Evolutionary conservation across 2,113 vertebrate genomes (phyloP).

Genomic region (Zosterops borbonicus): DNA sequence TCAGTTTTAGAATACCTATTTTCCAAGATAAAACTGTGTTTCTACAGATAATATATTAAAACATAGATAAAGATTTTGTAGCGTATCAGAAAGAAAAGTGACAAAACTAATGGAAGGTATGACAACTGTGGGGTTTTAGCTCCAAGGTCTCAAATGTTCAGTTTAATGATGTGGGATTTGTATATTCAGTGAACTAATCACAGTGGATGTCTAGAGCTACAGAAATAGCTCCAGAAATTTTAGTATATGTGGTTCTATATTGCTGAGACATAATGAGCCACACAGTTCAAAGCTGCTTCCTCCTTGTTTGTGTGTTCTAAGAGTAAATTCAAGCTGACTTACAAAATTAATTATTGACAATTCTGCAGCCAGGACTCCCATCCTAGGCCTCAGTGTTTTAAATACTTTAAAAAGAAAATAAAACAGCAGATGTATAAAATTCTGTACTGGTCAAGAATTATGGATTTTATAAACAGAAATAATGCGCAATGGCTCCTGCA

Average conservation of each 20-base stretch:
- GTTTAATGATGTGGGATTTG: background rate
- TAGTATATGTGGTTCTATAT: background rate
- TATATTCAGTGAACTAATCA: background rate
- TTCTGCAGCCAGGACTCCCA: background rate
- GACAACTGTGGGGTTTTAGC: rapidly evolving
- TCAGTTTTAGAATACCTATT: background rate
- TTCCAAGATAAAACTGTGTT: background rate
- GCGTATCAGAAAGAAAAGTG: background rate
- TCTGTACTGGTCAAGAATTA: background rate
- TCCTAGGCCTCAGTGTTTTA: background rate
- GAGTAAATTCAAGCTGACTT: background rate
- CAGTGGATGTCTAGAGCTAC: background rate
- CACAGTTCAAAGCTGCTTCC: background rate
- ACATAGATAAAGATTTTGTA: background rate
- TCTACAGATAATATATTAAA: background rate
- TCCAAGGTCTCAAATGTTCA: background rate
- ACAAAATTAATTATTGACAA: background rate
- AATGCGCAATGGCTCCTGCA: background rate
- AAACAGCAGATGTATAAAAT: background rate
- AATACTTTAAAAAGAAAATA: background rate
- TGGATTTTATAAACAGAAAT: background rate
- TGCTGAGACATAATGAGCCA: background rate
- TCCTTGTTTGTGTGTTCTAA: background rate
- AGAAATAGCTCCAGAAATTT: background rate
- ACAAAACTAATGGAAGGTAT: background rate